Conservation (phyloP, 2,888 invertebrate genomes). For the Hirtodrosophila cameraria region DNA sequence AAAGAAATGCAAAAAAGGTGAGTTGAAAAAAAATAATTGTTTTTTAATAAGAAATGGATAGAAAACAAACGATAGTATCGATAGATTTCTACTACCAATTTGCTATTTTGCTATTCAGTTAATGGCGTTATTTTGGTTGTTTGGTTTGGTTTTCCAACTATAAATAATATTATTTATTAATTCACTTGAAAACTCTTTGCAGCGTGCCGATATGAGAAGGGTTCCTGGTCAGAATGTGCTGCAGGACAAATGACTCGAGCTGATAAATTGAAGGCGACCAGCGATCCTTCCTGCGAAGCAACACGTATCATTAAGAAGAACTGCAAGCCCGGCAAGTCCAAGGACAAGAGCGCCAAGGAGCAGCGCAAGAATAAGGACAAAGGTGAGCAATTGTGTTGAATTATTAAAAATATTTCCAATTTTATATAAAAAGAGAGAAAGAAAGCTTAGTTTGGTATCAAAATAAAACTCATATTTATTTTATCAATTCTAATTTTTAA, state of each 20-base stretch:
- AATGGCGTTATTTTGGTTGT: too few relatives aligned
- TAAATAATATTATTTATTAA: background rate
- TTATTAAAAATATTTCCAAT: background rate
- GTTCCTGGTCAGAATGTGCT: conserved; percentile 93
- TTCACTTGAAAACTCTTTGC: background rate
- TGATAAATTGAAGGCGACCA: conserved; percentile 92
- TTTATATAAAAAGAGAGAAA: too few relatives aligned
- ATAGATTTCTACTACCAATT: too few relatives aligned
- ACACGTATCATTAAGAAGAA: conserved; percentile 93
- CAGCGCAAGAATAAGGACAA: conserved; percentile 85
- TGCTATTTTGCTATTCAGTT: too few relatives aligned
- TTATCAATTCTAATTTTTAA: conserved; percentile 21
- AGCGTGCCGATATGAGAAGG: conserved; percentile 95
- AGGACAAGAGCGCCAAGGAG: conserved; percentile 84
- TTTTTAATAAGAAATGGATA: too few relatives aligned
- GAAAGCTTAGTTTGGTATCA: background rate
- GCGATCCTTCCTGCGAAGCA: conserved; percentile 92
- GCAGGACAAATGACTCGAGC: conserved; percentile 93
- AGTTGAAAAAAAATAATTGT: conserved; percentile 37
- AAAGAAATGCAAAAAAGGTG: conserved; percentile 97
- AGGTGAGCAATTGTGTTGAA: conserved; percentile 85
- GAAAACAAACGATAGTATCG: too few relatives aligned
- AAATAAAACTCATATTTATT: background rate
- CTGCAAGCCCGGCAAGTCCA: conserved; percentile 91
- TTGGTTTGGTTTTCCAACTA: too few relatives aligned